Base-by-base conservation (phyloP, 1,140 invertebrate species). In the Drosophila fuyamai region DNA sequence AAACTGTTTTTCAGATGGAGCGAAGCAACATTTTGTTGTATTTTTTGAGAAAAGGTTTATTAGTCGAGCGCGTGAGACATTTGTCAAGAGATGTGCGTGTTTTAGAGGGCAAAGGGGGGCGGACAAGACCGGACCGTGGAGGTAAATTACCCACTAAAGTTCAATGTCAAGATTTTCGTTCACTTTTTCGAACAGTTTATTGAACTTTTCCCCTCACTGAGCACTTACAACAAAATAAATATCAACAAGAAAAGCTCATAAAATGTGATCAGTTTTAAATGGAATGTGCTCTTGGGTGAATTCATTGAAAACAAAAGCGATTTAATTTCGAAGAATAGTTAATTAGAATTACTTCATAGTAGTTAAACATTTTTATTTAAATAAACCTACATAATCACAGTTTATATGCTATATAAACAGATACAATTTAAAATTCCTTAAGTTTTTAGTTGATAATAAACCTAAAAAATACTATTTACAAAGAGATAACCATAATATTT, bases 141-240 rank as follows among this genome's bases (percentile, higher is more conserved):
- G 23, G 38, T 53, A 63, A 55, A 54, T 71, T 75, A 65, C 72
- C 53, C 43, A 60, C 59, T 40, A 65, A 75, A 75, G 72, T 75
- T 75, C 72, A 75, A 75, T 75, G 72, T 75, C 72, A 75, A 75
- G 59, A 75, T 75, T 65, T 75, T 75, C 71, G 72, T 53, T 75
- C 46, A 57, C 71, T 65, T 75, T 68, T 75, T 56, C 54, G 38
- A 55, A 44, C 32, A 68, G 65, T 68, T 68, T 66, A 54, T 66
- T 66, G 65, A 68, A 68, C 65, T 51, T 51, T 68, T 60, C 35
- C 35, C 27, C 54, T 72, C 35, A 41, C 55, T 75, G 41, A 27
- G 36, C 51, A 66, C 55, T 58, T 50, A 38, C 51, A 73, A 59
- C 51, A 51, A 53, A 72, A 29, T 60, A 50, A 80, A 68, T 47